Conservation (phyloP, 2,113 vertebrate genomes). For the Abramis brama region DNA sequence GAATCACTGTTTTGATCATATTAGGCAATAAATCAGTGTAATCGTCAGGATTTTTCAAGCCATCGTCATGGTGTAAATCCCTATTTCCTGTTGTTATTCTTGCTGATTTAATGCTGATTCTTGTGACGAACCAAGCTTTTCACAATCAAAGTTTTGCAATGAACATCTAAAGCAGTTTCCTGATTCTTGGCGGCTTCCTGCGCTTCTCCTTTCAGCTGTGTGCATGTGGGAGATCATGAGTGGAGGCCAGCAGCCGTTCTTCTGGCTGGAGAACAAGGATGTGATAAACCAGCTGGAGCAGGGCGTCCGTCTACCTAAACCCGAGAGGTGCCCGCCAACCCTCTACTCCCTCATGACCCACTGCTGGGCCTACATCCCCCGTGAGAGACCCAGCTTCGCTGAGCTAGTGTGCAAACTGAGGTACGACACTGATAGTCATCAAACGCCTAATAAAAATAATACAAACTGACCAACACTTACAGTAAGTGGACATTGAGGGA, state of each 20-base stretch:
- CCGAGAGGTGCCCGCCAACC: constrained; percentile 85
- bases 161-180: background rate
- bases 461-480: too few relatives aligned
- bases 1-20: background rate
- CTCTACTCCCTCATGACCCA: constrained; percentile 92
- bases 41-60: background rate
- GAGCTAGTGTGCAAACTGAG: constrained; percentile 88
- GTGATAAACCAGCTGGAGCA: constrained; percentile 94
- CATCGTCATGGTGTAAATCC: background rate
- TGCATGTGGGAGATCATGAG: constrained; percentile 99
- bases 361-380: constrained; percentile 94
- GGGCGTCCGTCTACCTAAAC: constrained; percentile 90
- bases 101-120: background rate
- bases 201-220: constrained; percentile 80
- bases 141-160: background rate
- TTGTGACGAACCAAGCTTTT: background rate
- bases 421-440: constrained; percentile 61
- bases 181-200: background rate
- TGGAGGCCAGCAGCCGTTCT: constrained; percentile 93
- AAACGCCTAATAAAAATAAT: too few relatives aligned
- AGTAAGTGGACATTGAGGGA: too few relatives aligned
- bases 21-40: background rate
- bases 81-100: background rate
- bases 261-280: constrained; percentile 96
- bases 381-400: constrained; percentile 85